phyloP scores from a whole-genome alignment of 2,113 vertebrate species.

The Danio rerio region GRCz12tu NC_133189.1:36279501-36280000 shows the following conservation, averaged over 20 bases:
- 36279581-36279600: no score
- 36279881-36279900: constrained; percentile 24
- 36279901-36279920: neutral
- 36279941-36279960: neutral
- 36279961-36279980: neutral
- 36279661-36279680: constrained; percentile 73
- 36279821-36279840: constrained; percentile 56
- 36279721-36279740: constrained; percentile 38
- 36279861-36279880: constrained; percentile 38
- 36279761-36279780: constrained; percentile 52
- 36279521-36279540: no score
- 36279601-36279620: neutral
- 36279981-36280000: neutral
- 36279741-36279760: constrained; percentile 1
- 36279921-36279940: neutral
- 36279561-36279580: no score
- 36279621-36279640: constrained; percentile 11
- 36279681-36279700: constrained; percentile 73
- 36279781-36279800: constrained; percentile 56
- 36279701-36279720: neutral
- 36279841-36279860: constrained; percentile 1
- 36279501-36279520: no score
- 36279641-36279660: constrained; percentile 56
- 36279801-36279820: constrained; percentile 66
- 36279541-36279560: no score